Evolutionary conservation across 1,140 invertebrate species (phyloP), one percentile per base, ranked within the genome.

Genomic region (Pachypeltis micranthus): DNA sequence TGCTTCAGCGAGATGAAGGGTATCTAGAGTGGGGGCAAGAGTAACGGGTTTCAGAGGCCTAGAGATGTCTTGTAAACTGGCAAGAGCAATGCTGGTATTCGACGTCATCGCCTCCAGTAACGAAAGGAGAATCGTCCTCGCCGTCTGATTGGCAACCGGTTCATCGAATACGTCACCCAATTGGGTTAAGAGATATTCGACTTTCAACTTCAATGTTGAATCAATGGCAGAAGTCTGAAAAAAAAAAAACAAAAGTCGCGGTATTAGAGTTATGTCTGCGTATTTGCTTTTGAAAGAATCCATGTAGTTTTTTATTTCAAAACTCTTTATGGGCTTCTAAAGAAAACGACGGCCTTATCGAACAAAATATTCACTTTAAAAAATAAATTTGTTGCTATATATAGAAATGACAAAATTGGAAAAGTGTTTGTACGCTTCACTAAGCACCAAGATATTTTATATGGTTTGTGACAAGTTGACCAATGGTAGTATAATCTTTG

Each of bases 111-210:
- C 79, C 1, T 80, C 80, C n/a, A 88, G 73, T 34, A 83, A 82
- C 1, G 77, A 74, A 64, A 87, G 77, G 47, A 88, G 73, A 66
- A 80, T 77, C 24, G 80, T 82, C 21, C 86, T 74, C 23, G 85
- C 81, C 0, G 87, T 88, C 69, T 85, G 82, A 73, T 90, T 90
- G 47, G 81, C 80, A 0, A 86, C 83, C 1, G 86, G 85, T 59
- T 80, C 81, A 70, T 88, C 85, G 65, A 90, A 83, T 1, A 84
- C 82, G 70, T 88, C 86, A 14, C 81, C 78, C 44, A 90, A 72
- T 19, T 86, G 78, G 1, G 81, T 82, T 44, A 90, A 69, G 55
- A 87, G 82, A 0, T 80, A 80, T 16, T 83, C 76, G 1, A 88
- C 81, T 44, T 85, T 81, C 26, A 82, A 78, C 51, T 81, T 83